Conservation (phyloP, 2,888 invertebrate species). For the Embidobia sp. region DNA sequence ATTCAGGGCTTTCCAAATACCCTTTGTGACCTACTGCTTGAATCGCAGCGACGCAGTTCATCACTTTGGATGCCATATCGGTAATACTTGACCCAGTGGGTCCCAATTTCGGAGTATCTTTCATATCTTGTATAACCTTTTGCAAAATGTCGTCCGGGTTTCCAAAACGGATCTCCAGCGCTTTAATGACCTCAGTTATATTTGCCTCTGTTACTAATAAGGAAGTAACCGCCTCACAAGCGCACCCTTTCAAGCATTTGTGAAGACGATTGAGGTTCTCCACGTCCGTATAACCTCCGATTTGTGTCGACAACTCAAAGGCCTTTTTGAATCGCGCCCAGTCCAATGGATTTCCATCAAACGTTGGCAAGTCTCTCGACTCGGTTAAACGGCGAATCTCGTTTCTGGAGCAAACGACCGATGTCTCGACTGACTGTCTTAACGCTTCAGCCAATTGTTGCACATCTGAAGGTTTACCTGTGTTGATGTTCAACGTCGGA, state of each 20-base stretch:
- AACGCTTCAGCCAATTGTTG: no score
- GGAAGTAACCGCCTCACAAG: no score
- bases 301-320: constrained; percentile 6
- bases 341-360: constrained; percentile 31
- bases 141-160: background rate
- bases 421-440: no score
- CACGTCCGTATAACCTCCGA: constrained; percentile 29
- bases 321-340: constrained; percentile 19
- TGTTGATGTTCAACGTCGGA: no score
- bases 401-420: no score
- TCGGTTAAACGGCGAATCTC: no score
- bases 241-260: constrained; percentile 1
- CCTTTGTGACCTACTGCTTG: no score
- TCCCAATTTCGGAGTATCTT: background rate
- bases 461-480: no score
- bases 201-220: background rate
- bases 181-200: background rate
- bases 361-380: no score
- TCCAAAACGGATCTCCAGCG: background rate
- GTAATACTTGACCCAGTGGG: background rate
- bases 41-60: no score
- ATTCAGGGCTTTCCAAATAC: no score
- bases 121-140: background rate
- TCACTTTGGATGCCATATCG: background rate
- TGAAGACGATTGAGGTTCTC: constrained; percentile 36